Conservation (phyloP, 1,140 invertebrate genomes). For the Dryas iulia region DNA sequence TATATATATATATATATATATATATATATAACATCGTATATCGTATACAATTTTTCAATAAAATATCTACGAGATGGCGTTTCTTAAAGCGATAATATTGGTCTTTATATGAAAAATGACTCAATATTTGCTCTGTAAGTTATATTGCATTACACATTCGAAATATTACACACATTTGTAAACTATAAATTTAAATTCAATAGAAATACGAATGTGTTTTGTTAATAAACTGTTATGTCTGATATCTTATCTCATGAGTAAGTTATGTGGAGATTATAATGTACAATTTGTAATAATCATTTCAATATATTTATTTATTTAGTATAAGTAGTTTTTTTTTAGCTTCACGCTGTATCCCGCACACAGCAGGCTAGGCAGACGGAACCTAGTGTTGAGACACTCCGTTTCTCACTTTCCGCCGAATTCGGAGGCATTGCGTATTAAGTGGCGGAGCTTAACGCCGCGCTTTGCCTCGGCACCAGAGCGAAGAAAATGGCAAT, state of each 20-base stretch:
- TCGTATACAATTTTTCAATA: neutral
- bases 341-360: too few relatives aligned
- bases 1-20: too few relatives aligned
- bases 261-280: neutral
- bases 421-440: too few relatives aligned
- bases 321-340: neutral
- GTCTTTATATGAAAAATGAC: constrained; percentile 1
- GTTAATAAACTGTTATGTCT: neutral
- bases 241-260: neutral
- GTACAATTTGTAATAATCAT: neutral
- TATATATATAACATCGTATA: too few relatives aligned
- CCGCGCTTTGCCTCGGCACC: too few relatives aligned
- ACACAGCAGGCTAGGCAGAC: too few relatives aligned
- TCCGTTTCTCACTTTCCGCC: too few relatives aligned
- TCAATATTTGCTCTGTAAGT: neutral
- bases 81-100: neutral
- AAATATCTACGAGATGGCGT: neutral
- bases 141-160: neutral
- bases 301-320: neutral
- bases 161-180: neutral
- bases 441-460: too few relatives aligned
- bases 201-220: constrained; percentile 2
- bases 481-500: too few relatives aligned
- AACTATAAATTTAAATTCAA: neutral
- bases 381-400: too few relatives aligned